Percentiles rank a stretch among this genome's conserved stretches.
Evolutionary conservation across 2,888 invertebrate genomes (phyloP).

Genomic region (Limnephilus rhombicus): DNA sequence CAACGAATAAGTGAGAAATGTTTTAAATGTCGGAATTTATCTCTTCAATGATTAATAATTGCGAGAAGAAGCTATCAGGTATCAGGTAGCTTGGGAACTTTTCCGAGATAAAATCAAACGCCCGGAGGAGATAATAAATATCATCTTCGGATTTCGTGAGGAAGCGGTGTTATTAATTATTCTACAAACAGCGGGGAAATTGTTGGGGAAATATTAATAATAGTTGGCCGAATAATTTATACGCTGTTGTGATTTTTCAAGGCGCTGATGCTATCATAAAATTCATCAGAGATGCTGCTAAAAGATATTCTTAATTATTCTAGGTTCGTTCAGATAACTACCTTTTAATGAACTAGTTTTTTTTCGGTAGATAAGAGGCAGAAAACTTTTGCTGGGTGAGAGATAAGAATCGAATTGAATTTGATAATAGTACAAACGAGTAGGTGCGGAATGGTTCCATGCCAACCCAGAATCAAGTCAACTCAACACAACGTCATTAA

Average conservation of each 20-base stretch:
- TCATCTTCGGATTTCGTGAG: slow-evolving; percentile 31
- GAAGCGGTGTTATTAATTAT: slow-evolving; percentile 45
- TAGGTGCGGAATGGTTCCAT: too few species aligned
- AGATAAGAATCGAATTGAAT: too few species aligned
- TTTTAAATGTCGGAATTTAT: slow-evolving; percentile 3
- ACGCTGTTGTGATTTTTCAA: not conserved
- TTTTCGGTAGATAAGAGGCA: not conserved
- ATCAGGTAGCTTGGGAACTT: slow-evolving; percentile 48
- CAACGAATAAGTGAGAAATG: not conserved
- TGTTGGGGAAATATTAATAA: slow-evolving; percentile 42
- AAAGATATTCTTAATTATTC: not conserved
- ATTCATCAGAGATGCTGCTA: not conserved
- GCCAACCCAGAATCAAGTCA: too few species aligned
- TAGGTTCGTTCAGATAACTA: not conserved
- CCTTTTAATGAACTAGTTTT: not conserved
- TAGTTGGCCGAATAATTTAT: slow-evolving; percentile 43
- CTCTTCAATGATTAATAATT: slow-evolving; percentile 32
- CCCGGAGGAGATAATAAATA: slow-evolving; percentile 40
- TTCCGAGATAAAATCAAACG: slow-evolving; percentile 45
- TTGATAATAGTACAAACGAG: too few species aligned
- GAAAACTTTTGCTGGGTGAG: too few species aligned
- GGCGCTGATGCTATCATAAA: not conserved
- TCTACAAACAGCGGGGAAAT: slow-evolving; percentile 32
- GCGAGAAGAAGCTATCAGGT: slow-evolving; percentile 32
- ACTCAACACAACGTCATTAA: too few species aligned